These are phyloP conservation scores for Meandrina meandrites DNA, from an alignment of 92 coral and sea anemone species.

Conservation along the genomic window DNA sequence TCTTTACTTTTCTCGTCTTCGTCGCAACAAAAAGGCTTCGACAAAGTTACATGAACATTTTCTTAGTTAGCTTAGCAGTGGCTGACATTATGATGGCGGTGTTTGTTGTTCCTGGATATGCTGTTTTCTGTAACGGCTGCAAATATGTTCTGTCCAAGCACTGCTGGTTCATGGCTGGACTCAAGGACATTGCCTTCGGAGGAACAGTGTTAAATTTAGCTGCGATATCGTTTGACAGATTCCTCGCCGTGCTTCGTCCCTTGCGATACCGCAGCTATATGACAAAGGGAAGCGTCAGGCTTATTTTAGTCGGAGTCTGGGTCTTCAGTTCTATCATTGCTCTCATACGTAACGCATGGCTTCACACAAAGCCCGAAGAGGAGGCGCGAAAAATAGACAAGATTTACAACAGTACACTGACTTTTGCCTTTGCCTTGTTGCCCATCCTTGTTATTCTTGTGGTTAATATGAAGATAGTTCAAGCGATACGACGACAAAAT, in stretches of 20 bases:
- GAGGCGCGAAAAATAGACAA: slow-evolving; percentile 34
- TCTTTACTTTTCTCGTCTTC: slow-evolving; percentile 58
- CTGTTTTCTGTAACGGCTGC: slow-evolving; percentile 62
- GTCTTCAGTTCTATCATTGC: slow-evolving; percentile 35
- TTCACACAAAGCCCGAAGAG: slow-evolving; percentile 33
- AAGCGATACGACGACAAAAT: slow-evolving; percentile 51
- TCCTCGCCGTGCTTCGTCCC: slow-evolving; percentile 69
- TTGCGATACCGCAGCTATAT: slow-evolving; percentile 63
- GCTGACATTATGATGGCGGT: slow-evolving; percentile 64
- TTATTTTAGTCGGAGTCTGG: slow-evolving; percentile 56
- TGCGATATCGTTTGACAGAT: slow-evolving; percentile 70
- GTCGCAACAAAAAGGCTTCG: slow-evolving; percentile 61
- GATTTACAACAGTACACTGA: slow-evolving; percentile 55
- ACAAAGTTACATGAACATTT: slow-evolving; percentile 70
- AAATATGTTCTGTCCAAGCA: slow-evolving; percentile 4
- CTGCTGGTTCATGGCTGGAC: slow-evolving; percentile 62
- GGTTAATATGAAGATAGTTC: slow-evolving; percentile 56
- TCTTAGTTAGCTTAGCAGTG: slow-evolving; percentile 62
- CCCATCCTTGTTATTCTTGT: slow-evolving; percentile 49
- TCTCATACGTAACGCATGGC: slow-evolving; percentile 51
- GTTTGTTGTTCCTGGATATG: slow-evolving; percentile 65
- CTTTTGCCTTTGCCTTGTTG: slow-evolving; percentile 55
- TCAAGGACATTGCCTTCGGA: slow-evolving; percentile 60
- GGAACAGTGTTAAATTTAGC: slow-evolving; percentile 59
- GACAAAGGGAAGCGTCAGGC: slow-evolving; percentile 48